These are phyloP conservation scores for Atethmia centrago DNA, from an alignment of 2,888 invertebrate species.

Conservation along the genomic window DNA sequence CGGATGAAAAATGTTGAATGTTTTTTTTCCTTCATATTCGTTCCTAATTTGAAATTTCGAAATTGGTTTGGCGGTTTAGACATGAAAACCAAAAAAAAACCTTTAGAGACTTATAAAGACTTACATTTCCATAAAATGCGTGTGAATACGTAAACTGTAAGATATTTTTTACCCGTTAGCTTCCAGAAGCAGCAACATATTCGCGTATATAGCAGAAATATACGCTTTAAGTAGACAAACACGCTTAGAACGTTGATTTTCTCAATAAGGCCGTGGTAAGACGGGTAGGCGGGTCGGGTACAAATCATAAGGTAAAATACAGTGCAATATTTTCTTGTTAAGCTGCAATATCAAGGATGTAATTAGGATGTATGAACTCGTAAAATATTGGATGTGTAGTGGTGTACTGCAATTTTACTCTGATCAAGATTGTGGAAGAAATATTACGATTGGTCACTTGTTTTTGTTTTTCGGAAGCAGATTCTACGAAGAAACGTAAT, in stretches of 20 bases:
- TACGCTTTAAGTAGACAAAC: conserved; percentile 54
- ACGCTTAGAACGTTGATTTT: conserved; percentile 52
- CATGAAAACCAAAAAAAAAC: neutral
- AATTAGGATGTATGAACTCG: conserved; percentile 45
- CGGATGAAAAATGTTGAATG: no score
- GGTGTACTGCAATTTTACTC: conserved; percentile 33
- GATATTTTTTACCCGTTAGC: conserved; percentile 49
- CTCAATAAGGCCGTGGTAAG: conserved; percentile 49
- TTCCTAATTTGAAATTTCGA: neutral
- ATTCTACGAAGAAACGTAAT: conserved; percentile 3
- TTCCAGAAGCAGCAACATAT: conserved; percentile 50
- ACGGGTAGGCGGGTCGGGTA: conserved; percentile 37
- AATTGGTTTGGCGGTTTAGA: neutral
- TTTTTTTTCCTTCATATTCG: no score
- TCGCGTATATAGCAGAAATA: conserved; percentile 37
- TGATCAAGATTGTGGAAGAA: conserved; percentile 51
- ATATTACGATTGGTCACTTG: conserved; percentile 38
- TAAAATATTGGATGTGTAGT: conserved; percentile 32
- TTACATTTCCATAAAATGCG: conserved; percentile 7
- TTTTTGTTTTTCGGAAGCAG: conserved; percentile 16
- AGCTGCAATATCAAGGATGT: conserved; percentile 39
- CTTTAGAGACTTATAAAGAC: neutral
- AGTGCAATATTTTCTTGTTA: conserved; percentile 58
- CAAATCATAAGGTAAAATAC: conserved; percentile 35
- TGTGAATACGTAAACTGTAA: conserved; percentile 15